Base-by-base conservation (phyloP, 2,888 invertebrate species). In the Ennomos fuscantarius region DNA sequence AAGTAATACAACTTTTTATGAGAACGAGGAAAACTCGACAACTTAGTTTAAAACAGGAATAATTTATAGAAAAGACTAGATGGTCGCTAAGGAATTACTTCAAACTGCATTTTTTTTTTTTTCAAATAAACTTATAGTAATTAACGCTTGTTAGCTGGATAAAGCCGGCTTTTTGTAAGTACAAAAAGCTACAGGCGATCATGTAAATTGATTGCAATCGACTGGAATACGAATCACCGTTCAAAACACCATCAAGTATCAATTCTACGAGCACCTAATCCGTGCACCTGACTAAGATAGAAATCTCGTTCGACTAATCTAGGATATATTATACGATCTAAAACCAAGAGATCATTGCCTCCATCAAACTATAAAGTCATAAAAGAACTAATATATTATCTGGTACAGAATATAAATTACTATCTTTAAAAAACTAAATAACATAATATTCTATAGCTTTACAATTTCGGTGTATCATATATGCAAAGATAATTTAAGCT, bases 381-480 rank as follows among this genome's bases (percentile, higher is more conserved):
- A 44, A 55, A 50, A 59, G 50, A 62, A 41, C 51, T 53, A 60
- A 65, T 65, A 34, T 63, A 63, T 63, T 57, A 52, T 50, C 55
- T 55, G 61, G 47, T 66, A 58, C 49, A 33, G 57, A 60, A 65
- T 63, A 55, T 61, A 59, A 66, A 66, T 61, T 57, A 61, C 54
- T 33, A 15, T 53, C 61, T 24, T 58, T 59, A 60, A 66, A 24
- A 63, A 63, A 55, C 50, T 57, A 40, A 52, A 58, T 5, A 24
- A 3, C 6, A 24, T 24, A 24, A 6, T 24, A 24, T 24, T 3
- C 5, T 24, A 24, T 5, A 24, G 24, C 6, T 24, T 24, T 24
- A 24, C 24, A 24, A 24, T 5, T 6, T 24, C 24, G 6, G 24
- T 24, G 24, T 24, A 24, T n/a, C n/a, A n/a, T n/a, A n/a, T n/a